Evolutionary conservation across 2,888 invertebrate species (phyloP).

Genomic region (Archips crataeganus): DNA sequence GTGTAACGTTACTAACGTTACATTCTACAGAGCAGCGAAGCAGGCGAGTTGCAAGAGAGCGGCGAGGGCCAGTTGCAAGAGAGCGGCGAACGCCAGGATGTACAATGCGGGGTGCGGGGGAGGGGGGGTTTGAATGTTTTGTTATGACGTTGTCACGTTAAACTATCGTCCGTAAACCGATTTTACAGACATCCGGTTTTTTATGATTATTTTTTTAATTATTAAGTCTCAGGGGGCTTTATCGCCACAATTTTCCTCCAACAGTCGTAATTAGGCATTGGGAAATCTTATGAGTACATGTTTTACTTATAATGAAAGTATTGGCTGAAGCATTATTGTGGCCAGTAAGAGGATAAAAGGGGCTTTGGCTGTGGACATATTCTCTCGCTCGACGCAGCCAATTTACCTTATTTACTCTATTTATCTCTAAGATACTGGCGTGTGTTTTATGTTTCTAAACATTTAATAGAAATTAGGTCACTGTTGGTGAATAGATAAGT

Average conservation of each 20-base stretch:
- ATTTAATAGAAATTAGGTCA: no score
- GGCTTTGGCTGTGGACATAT: conserved; percentile 9
- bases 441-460: not conserved
- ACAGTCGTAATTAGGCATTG: conserved; percentile 1
- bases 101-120: no score
- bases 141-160: no score
- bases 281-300: conserved; percentile 9
- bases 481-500: no score
- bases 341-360: conserved; percentile 2
- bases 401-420: conserved; percentile 3
- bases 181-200: no score
- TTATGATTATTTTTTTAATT: not conserved
- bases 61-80: no score
- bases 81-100: no score
- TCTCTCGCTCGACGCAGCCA: conserved; percentile 3
- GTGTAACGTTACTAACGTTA: no score
- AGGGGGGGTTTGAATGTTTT: no score
- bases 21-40: no score
- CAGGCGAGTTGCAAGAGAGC: no score
- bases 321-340: conserved; percentile 8
- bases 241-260: not conserved
- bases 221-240: not conserved
- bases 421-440: not conserved
- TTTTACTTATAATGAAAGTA: conserved; percentile 7
- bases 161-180: no score